Base-by-base conservation (phyloP, 2,113 vertebrate species). In the Laticauda laticaudata region DNA sequence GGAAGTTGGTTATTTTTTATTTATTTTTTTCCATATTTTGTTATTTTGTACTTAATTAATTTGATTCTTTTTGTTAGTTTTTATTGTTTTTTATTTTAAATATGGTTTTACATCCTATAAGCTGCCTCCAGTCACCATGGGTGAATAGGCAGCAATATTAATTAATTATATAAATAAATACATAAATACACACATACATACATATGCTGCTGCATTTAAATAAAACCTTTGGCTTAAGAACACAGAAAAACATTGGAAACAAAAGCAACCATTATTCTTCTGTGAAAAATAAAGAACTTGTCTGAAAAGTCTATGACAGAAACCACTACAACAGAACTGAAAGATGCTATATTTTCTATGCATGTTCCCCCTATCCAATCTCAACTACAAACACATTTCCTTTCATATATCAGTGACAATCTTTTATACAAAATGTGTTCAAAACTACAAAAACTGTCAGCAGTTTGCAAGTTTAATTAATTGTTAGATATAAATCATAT, bases 281-380 rank as follows among this genome's bases (percentile, higher is more conserved):
- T 34, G 56, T 87, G 43, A 87, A 87, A 59, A 20, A 51, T 61
- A 55, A 88, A 85, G 18, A 26, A 92, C 81, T 56, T 64, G 18
- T 24, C 75, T 81, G 54, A 87, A 89, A 81, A 56, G 8, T 18
- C 59, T 92, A 51, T 12, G 89, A 53, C 53, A 29, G 4, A 95
- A 94, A 92, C 15, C 1, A 9, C 92, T 81, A 93, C 94, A 55
- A 61, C 43, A 88, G 43, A 90, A 90, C 15, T 51, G 54, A 11
- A 90, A 92, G 9, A 6, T 1, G 0, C 29, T 9, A 39, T 26
- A 10, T 7, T 24, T 90, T 88, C 94, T 90, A 86, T 3, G 0
- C 0, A 0, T 3, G 0, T 7, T 0, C 0, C 0, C 0, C 0
- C 57, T 43, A 51, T 39, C 39, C 9, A 26, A 24, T 85, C 43